Evolutionary conservation across 2,888 invertebrate species (phyloP).

Genomic region (Creontiades dilutus): DNA sequence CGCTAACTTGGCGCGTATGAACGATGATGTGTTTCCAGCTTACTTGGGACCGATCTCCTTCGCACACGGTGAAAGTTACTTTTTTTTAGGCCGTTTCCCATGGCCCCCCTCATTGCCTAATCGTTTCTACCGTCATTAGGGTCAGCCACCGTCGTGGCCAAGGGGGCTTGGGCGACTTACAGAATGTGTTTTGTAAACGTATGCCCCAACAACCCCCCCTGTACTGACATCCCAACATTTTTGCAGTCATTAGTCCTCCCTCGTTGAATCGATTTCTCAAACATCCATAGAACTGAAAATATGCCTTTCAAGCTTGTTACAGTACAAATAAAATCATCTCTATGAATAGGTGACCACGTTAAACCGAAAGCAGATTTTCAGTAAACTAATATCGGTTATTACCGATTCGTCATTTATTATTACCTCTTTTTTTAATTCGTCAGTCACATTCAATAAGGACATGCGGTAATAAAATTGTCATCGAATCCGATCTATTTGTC

Average conservation of each 20-base stretch:
- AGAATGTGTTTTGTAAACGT: not conserved
- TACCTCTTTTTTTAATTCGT: too few relatives aligned
- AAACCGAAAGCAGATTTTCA: too few relatives aligned
- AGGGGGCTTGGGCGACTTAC: not conserved
- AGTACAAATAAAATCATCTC: too few relatives aligned
- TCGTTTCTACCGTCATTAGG: conserved; percentile 35
- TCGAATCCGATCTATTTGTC: too few relatives aligned
- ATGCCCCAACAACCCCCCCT: not conserved
- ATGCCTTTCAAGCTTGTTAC: too few relatives aligned
- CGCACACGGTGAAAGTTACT: conserved; percentile 30
- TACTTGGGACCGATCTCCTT: conserved; percentile 2
- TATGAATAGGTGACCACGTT: too few relatives aligned
- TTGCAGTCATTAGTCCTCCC: not conserved
- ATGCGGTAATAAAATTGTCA: too few relatives aligned
- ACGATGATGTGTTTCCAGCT: conserved; percentile 37
- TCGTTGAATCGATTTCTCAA: not conserved
- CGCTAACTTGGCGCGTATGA: not conserved
- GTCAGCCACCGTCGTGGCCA: not conserved
- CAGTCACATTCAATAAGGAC: too few relatives aligned
- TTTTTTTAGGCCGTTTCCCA: conserved; percentile 9
- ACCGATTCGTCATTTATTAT: too few relatives aligned
- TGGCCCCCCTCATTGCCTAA: conserved; percentile 30
- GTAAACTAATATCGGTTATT: too few relatives aligned
- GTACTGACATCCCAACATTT: not conserved
- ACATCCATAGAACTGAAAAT: not conserved